Conservation (phyloP, 2,113 vertebrate genomes). For the Pristiophorus japonicus region DNA sequence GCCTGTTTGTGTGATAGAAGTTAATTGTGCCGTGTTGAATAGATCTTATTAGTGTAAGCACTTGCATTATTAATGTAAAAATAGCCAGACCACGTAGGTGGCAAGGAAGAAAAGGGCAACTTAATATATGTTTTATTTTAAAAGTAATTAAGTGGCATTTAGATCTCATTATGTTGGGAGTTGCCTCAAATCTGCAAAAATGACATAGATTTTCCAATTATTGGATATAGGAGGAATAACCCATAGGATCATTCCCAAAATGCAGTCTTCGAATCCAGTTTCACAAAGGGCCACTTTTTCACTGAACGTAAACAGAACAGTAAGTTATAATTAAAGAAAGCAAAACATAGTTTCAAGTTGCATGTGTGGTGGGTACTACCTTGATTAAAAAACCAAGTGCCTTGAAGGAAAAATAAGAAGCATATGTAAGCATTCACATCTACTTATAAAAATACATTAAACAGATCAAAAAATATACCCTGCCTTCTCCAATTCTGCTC, state of each 20-base stretch:
- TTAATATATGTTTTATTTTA: neutral
- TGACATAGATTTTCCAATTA: slow-evolving; percentile 12
- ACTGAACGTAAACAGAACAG: slow-evolving; percentile 9
- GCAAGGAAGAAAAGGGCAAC: neutral
- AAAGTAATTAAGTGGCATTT: neutral
- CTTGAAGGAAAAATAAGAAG: slow-evolving; percentile 17
- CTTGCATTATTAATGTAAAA: neutral
- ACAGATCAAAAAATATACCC: slow-evolving; percentile 17
- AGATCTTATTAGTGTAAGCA: neutral
- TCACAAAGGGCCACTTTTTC: neutral
- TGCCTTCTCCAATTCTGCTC: neutral
- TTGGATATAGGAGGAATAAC: neutral
- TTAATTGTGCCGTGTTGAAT: neutral
- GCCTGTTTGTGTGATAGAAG: neutral
- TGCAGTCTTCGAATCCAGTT: too few species aligned
- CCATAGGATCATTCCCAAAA: slow-evolving; percentile 25
- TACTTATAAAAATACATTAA: slow-evolving; percentile 20
- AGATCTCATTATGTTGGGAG: neutral
- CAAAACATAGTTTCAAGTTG: slow-evolving; percentile 20
- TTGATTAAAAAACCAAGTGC: slow-evolving; percentile 30
- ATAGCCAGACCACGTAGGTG: neutral
- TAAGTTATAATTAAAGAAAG: slow-evolving; percentile 30
- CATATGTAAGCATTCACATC: slow-evolving; percentile 16
- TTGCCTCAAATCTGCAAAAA: slow-evolving; percentile 14
- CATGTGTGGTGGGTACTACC: neutral